These are phyloP conservation scores for Steatornis caripensis DNA, from an alignment of 2,113 vertebrate species.

Conservation along the genomic window DNA sequence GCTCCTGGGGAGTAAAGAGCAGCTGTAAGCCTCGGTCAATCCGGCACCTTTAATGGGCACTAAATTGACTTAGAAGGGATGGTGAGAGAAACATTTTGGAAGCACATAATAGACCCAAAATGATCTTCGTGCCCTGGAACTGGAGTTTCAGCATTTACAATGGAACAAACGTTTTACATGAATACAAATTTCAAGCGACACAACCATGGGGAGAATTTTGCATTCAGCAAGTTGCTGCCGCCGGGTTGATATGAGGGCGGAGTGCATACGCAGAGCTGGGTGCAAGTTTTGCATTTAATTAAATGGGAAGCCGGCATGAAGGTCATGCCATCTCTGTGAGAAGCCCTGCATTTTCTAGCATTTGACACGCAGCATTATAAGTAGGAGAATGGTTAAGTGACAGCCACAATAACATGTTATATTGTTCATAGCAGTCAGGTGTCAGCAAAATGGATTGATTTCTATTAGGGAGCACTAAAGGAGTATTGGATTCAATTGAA, in stretches of 20 bases:
- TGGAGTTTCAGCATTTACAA: background rate
- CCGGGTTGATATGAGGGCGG: background rate
- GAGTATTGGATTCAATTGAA: background rate
- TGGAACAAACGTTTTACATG: background rate
- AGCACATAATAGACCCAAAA: background rate
- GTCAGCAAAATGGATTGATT: background rate
- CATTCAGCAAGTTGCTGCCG: background rate
- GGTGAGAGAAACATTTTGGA: background rate
- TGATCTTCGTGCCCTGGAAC: background rate
- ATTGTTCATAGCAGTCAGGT: background rate
- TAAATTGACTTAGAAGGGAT: background rate
- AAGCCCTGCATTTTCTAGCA: background rate
- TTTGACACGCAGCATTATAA: background rate
- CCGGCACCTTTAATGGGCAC: background rate
- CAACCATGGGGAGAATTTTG: background rate
- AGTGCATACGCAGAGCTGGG: background rate
- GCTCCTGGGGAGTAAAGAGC: background rate
- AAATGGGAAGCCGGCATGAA: background rate
- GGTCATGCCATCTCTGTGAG: background rate
- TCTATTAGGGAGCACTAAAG: background rate
- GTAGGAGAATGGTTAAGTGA: background rate
- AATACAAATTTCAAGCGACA: background rate
- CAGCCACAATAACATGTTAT: background rate
- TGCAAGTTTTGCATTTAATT: background rate
- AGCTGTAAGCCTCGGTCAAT: accelerated